Percentiles rank a stretch among this genome's conserved stretches.
These are phyloP conservation scores for Mesorhabditis sp. DNA, from an alignment of 2,888 invertebrate genomes.

Conservation along the genomic window DNA sequence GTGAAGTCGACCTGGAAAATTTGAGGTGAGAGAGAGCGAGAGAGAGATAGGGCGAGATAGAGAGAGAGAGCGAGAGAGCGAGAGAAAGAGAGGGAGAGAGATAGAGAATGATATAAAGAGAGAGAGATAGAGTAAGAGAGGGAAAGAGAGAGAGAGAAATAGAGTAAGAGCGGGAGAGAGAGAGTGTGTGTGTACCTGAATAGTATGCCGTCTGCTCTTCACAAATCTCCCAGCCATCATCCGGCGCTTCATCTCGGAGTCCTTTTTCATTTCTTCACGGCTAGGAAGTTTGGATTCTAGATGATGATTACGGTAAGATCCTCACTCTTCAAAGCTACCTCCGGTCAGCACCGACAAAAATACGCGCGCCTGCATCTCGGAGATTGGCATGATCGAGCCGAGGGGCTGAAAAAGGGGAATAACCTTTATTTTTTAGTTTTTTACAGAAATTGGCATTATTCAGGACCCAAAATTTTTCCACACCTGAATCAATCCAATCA, in stretches of 20 bases:
- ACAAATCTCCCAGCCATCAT: slow-evolving; percentile 42
- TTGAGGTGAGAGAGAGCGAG: no score
- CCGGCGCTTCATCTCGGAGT: slow-evolving; percentile 54
- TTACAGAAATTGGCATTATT: no score
- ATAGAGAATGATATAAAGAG: no score
- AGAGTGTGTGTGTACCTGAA: slow-evolving; percentile 54
- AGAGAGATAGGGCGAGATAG: no score
- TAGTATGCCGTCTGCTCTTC: slow-evolving; percentile 58
- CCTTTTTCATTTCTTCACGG: slow-evolving; percentile 55
- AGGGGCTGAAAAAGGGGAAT: slow-evolving; percentile 61
- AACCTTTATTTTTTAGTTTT: no score
- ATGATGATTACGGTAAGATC: neutral
- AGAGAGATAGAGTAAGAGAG: no score
- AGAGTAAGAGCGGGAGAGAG: no score
- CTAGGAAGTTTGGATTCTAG: neutral
- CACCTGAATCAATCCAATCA: slow-evolving; percentile 58
- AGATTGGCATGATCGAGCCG: slow-evolving; percentile 61
- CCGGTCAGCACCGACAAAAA: slow-evolving; percentile 54
- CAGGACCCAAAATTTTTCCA: neutral
- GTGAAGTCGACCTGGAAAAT: slow-evolving; percentile 56
- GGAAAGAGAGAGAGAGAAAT: no score
- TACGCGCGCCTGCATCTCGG: slow-evolving; percentile 60
- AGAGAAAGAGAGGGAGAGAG: no score
- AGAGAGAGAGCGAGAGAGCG: no score
- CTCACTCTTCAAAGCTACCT: slow-evolving; percentile 17